Conservation (phyloP, 2,797 vertebrate species). For the Sebastes cheni region DNA sequence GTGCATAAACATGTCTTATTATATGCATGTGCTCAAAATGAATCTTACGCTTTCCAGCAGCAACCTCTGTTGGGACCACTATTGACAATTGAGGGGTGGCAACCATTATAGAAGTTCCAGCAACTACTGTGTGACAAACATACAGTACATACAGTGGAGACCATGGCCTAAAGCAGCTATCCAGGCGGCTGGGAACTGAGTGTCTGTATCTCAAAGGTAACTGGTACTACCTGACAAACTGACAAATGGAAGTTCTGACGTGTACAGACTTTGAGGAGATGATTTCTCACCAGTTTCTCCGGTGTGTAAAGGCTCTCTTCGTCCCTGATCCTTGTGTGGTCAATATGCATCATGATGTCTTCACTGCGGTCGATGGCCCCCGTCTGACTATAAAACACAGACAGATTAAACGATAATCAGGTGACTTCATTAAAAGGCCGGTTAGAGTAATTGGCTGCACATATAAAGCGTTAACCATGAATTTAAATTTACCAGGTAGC, state of each 20-base stretch:
- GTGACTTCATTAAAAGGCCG: not conserved
- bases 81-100: no score
- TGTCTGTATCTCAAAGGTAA: not conserved
- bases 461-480: not conserved
- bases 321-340: slow-evolving; percentile 54
- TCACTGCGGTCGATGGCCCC: slow-evolving; percentile 76
- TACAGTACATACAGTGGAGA: no score
- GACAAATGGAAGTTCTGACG: not conserved
- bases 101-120: no score
- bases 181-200: not conserved
- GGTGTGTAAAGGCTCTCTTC: slow-evolving; percentile 26
- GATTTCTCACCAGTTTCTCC: slow-evolving; percentile 60
- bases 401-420: not conserved
- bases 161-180: no score
- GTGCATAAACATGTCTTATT: no score
- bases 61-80: no score
- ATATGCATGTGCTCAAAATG: no score
- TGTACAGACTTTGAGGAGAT: not conserved
- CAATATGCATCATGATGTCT: slow-evolving; percentile 81
- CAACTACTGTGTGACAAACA: no score
- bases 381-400: slow-evolving; percentile 65
- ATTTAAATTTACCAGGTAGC: slow-evolving; percentile 71
- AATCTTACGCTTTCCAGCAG: no score
- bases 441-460: not conserved
- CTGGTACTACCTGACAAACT: not conserved